Evolutionary conservation across 2,888 invertebrate species (phyloP).

Genomic region (Malachius bipustulatus): DNA sequence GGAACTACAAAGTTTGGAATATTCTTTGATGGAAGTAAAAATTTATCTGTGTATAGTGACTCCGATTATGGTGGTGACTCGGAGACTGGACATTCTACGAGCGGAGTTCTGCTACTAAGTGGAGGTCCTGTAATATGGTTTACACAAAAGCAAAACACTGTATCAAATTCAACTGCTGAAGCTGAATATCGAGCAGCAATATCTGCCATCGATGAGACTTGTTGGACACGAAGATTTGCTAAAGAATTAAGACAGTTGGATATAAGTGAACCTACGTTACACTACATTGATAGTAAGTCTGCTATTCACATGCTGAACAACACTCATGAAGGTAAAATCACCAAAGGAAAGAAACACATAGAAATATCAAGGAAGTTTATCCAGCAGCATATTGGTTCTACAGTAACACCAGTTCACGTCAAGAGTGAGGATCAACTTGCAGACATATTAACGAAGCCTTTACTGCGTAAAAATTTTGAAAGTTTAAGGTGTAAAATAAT

Average conservation of each 20-base stretch:
- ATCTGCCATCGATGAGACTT: constrained; percentile 23
- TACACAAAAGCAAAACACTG: constrained; percentile 17
- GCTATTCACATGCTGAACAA: constrained; percentile 25
- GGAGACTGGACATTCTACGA: constrained; percentile 20
- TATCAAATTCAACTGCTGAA: constrained; percentile 21
- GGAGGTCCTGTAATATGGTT: constrained; percentile 24
- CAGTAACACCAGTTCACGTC: constrained; percentile 19
- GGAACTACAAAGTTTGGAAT: constrained; percentile 20
- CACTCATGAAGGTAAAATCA: constrained; percentile 20
- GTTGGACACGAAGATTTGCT: constrained; percentile 23
- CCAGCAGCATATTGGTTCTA: constrained; percentile 21
- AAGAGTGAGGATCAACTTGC: constrained; percentile 22
- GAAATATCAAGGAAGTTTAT: constrained; percentile 24
- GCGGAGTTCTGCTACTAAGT: constrained; percentile 19
- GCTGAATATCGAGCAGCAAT: constrained; percentile 26
- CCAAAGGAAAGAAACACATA: constrained; percentile 25
- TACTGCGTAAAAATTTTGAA: background rate
- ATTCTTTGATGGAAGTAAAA: constrained; percentile 17
- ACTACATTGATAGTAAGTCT: constrained; percentile 23
- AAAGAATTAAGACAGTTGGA: constrained; percentile 18
- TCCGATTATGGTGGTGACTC: constrained; percentile 13
- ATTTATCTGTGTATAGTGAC: constrained; percentile 10
- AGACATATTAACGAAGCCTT: constrained; percentile 16
- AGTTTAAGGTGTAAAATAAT: too few species aligned
- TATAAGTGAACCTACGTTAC: constrained; percentile 17